These are phyloP conservation scores for Sturmia bella DNA, from an alignment of 2,888 invertebrate genomes.

Conservation along the genomic window DNA sequence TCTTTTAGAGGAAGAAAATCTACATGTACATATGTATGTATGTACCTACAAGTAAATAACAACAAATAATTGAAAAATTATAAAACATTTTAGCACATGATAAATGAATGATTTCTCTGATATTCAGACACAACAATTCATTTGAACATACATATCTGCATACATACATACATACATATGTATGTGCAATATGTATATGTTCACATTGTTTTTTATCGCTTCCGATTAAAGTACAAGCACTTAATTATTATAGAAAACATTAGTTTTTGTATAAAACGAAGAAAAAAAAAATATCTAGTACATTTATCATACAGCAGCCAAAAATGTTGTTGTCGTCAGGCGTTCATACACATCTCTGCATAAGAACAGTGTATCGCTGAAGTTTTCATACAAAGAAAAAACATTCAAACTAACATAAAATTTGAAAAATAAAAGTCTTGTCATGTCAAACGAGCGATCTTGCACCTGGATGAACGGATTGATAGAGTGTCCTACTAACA, in stretches of 20 bases:
- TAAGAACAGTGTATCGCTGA: constrained; percentile 5
- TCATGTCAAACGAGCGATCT: too few species aligned
- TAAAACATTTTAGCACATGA: constrained; percentile 66
- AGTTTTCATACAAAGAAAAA: neutral
- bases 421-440: too few species aligned
- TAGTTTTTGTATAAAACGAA: neutral
- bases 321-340: constrained; percentile 43
- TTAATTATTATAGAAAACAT: constrained; percentile 5
- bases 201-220: constrained; percentile 14
- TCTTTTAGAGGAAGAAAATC: constrained; percentile 2
- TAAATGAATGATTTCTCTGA: constrained; percentile 68
- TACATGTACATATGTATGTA: too few species aligned
- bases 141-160: too few species aligned
- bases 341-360: neutral
- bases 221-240: constrained; percentile 8
- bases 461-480: too few species aligned
- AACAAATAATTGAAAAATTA: constrained; percentile 21
- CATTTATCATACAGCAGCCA: constrained; percentile 50
- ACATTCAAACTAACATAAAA: too few species aligned
- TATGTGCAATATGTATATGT: too few species aligned
- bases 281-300: constrained; percentile 46
- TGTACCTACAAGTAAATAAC: constrained; percentile 45
- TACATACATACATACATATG: neutral
- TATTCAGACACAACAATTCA: constrained; percentile 60
- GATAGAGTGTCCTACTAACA: too few species aligned